Conservation (phyloP, 2,113 vertebrate genomes). For the Manacus vitellinus region DNA sequence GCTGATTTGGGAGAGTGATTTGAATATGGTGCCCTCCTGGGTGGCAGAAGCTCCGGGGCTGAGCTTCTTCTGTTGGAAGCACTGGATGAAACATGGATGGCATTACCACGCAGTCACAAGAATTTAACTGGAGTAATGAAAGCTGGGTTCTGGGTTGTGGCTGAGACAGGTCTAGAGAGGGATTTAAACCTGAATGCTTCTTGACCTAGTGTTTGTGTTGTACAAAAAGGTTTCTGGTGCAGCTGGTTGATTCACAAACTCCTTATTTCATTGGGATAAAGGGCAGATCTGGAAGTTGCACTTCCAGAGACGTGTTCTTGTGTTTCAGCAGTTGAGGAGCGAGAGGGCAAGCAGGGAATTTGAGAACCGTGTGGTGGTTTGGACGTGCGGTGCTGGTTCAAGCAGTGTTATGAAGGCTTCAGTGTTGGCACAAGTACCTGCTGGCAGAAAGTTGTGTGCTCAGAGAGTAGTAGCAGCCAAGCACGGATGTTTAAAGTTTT, state of each 20-base stretch:
- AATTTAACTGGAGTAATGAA: not conserved
- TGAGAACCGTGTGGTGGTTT: rapidly evolving
- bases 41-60: not conserved
- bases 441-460: not conserved
- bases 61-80: not conserved
- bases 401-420: rapidly evolving
- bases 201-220: not conserved
- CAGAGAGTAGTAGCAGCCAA: not conserved
- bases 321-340: rapidly evolving
- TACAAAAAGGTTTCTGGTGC: not conserved
- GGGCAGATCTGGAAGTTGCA: not conserved
- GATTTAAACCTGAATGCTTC: not conserved
- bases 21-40: not conserved
- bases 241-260: not conserved
- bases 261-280: not conserved
- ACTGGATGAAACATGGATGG: not conserved
- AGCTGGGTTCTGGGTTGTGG: not conserved
- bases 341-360: not conserved
- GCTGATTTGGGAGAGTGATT: not conserved
- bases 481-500: not conserved
- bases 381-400: rapidly evolving
- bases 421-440: not conserved
- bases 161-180: not conserved
- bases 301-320: not conserved
- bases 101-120: not conserved